A percentile compares a stretch with the other conserved stretches of the same genome.
Evolutionary conservation across 2,797 vertebrate species (phyloP).

Genomic region (Adelosebastes latens): DNA sequence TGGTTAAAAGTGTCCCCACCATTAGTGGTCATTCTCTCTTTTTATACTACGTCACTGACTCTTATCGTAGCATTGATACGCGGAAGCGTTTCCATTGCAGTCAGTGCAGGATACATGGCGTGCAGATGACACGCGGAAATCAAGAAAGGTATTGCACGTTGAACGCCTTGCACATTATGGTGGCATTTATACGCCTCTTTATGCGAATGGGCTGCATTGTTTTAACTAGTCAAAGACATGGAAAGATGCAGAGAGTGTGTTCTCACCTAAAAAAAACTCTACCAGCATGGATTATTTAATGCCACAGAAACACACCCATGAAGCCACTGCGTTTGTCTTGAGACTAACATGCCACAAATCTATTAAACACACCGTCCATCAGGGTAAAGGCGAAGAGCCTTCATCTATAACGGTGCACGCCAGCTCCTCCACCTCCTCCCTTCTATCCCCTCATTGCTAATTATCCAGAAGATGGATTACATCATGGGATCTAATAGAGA

Average conservation of each 20-base stretch:
- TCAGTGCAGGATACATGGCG: no score
- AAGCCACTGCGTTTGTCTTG: conserved; percentile 25
- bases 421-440: conserved; percentile 56
- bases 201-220: no score
- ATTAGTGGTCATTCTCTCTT: no score
- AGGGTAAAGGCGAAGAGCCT: conserved; percentile 42
- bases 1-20: no score
- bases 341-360: conserved; percentile 22
- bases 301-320: background rate
- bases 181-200: no score
- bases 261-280: background rate
- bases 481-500: conserved; percentile 78
- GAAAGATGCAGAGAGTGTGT: no score
- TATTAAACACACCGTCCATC: conserved; percentile 54
- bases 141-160: no score
- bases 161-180: no score
- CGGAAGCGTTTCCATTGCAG: rapidly evolving
- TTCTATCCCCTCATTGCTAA: conserved; percentile 67
- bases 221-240: no score
- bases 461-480: conserved; percentile 81
- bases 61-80: no score
- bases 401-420: conserved; percentile 57
- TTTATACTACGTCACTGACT: no score
- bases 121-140: rapidly evolving
- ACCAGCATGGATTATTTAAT: background rate